These are phyloP conservation scores for Hycleus phaleratus DNA, from an alignment of 1,140 invertebrate species.

Conservation along the genomic window DNA sequence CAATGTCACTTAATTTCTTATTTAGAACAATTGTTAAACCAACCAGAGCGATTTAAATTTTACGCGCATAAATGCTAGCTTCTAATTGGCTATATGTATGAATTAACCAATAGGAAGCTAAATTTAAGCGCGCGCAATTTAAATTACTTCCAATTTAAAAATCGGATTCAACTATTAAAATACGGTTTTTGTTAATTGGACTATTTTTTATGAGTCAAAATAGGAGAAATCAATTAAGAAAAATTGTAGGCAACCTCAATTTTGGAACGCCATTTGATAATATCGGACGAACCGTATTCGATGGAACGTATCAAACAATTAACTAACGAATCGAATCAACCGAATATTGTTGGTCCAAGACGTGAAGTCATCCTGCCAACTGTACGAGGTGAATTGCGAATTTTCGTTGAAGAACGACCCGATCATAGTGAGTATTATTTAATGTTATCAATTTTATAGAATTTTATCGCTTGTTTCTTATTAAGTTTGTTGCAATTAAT, in stretches of 20 bases:
- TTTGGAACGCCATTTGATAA: slow-evolving; percentile 71
- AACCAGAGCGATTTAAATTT: too few relatives aligned
- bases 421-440: slow-evolving; percentile 63
- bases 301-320: slow-evolving; percentile 68
- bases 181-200: too few relatives aligned
- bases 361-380: slow-evolving; percentile 58
- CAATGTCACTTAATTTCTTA: too few relatives aligned
- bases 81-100: too few relatives aligned
- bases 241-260: slow-evolving; percentile 63
- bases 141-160: too few relatives aligned
- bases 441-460: neutral
- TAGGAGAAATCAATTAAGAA: too few relatives aligned
- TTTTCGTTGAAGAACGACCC: slow-evolving; percentile 60
- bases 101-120: too few relatives aligned
- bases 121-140: too few relatives aligned
- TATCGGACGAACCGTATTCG: slow-evolving; percentile 61
- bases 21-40: too few relatives aligned
- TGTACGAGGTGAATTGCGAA: slow-evolving; percentile 58
- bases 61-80: too few relatives aligned
- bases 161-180: too few relatives aligned
- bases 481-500: neutral
- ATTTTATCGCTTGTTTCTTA: neutral
- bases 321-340: slow-evolving; percentile 43
- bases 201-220: too few relatives aligned
- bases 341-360: slow-evolving; percentile 17